A percentile compares a stretch with the other conserved stretches of the same genome.
Conservation (phyloP, 2,113 vertebrate genomes). For the Gymnogyps californianus region DNA sequence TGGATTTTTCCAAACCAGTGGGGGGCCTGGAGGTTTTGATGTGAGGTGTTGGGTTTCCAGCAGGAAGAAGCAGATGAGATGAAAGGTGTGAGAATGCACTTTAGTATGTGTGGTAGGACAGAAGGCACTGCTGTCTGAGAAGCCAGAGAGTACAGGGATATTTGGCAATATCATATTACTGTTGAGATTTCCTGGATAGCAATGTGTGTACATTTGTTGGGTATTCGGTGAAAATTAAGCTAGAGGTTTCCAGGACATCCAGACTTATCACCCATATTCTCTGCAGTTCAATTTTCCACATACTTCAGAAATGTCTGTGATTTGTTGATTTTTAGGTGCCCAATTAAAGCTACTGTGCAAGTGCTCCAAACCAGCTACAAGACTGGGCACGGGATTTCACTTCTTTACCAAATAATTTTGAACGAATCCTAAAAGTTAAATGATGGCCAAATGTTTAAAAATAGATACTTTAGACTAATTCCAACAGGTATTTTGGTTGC, state of each 20-base stretch:
- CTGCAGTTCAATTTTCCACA: neutral
- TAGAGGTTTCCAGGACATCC: neutral
- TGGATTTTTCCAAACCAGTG: neutral
- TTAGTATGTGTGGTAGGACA: neutral
- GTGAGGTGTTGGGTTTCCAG: neutral
- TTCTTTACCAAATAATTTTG: neutral
- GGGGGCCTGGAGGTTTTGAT: neutral
- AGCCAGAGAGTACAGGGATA: neutral
- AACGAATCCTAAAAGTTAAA: neutral
- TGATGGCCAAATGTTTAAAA: neutral
- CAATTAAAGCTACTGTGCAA: neutral
- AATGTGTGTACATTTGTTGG: neutral
- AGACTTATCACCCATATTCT: neutral
- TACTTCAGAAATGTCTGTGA: neutral
- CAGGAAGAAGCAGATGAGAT: neutral
- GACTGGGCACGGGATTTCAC: neutral
- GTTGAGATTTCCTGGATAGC: neutral
- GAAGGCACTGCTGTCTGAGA: neutral
- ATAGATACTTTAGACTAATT: neutral
- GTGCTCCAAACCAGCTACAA: neutral
- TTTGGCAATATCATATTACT: neutral
- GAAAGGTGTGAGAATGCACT: neutral
- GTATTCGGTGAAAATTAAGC: neutral
- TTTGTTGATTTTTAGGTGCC: neutral
- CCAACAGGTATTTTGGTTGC: neutral